Evolutionary conservation across 2,888 invertebrate species (phyloP).

Genomic region (Hartigia nigra): DNA sequence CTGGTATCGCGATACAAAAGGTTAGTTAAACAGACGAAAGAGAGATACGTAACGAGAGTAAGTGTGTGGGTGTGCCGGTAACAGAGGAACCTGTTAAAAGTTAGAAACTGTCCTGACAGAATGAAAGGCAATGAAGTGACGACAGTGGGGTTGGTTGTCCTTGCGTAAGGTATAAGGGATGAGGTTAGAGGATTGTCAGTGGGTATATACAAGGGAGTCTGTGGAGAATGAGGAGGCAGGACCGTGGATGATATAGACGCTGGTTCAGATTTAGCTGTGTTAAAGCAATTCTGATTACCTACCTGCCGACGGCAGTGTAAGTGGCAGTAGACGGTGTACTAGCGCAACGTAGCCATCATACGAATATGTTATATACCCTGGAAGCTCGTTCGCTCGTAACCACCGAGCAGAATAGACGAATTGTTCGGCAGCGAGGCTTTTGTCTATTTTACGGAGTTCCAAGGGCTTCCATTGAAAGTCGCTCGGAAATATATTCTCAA

Average conservation of each 20-base stretch:
- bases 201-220: conserved; percentile 6
- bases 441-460: conserved; percentile 64
- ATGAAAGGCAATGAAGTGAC: conserved; percentile 31
- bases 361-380: conserved; percentile 57
- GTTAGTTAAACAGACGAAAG: not conserved
- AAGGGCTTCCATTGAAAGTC: conserved; percentile 59
- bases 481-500: conserved; percentile 61
- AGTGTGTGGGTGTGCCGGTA: not conserved
- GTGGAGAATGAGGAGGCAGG: conserved; percentile 14
- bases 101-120: conserved; percentile 52
- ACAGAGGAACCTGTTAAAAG: conserved; percentile 53
- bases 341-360: conserved; percentile 22
- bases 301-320: not conserved
- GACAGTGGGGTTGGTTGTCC: conserved; percentile 25
- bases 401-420: conserved; percentile 60
- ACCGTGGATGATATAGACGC: conserved; percentile 12
- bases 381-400: conserved; percentile 59
- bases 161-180: not conserved
- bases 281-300: not conserved
- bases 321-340: conserved; percentile 7
- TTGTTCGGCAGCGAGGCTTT: conserved; percentile 61
- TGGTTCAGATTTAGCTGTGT: conserved; percentile 1
- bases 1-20: not conserved
- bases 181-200: not conserved
- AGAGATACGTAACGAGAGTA: not conserved